Evolutionary conservation across 1,140 invertebrate genomes (phyloP).

Genomic region (Aphelinus atriplicis): DNA sequence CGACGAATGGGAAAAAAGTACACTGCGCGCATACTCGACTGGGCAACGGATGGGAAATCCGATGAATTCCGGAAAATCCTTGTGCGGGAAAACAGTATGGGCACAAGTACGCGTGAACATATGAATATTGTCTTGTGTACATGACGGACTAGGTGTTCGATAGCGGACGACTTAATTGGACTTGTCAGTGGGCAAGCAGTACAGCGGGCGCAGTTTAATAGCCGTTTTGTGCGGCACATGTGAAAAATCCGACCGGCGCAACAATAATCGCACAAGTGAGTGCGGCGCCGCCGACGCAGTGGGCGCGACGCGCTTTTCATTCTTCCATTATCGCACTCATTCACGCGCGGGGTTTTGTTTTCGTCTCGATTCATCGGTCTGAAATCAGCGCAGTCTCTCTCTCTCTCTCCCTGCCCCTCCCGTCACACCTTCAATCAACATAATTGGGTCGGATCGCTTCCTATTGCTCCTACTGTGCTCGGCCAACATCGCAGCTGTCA

Average conservation of each 20-base stretch:
- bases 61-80: too few relatives aligned
- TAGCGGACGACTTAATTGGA: background rate
- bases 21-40: too few relatives aligned
- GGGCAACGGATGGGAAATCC: too few relatives aligned
- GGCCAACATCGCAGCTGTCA: background rate
- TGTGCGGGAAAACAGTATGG: too few relatives aligned
- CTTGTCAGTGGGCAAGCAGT: too few relatives aligned
- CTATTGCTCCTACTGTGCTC: background rate
- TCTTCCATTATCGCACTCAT: conserved; percentile 43
- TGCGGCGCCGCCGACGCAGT: background rate
- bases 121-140: too few relatives aligned
- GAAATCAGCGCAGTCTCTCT: background rate
- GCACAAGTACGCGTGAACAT: too few relatives aligned
- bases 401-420: background rate
- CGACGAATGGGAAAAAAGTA: too few relatives aligned
- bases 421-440: conserved; percentile 21
- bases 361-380: conserved; percentile 38
- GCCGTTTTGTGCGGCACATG: too few relatives aligned
- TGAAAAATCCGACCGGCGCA: background rate
- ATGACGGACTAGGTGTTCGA: too few relatives aligned
- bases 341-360: conserved; percentile 27
- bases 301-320: conserved; percentile 44
- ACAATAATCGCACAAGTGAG: conserved; percentile 21
- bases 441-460: conserved; percentile 20
- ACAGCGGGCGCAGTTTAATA: too few relatives aligned